Base-by-base conservation (phyloP, 2,797 vertebrate genomes). In the Ciconia nigra region DNA sequence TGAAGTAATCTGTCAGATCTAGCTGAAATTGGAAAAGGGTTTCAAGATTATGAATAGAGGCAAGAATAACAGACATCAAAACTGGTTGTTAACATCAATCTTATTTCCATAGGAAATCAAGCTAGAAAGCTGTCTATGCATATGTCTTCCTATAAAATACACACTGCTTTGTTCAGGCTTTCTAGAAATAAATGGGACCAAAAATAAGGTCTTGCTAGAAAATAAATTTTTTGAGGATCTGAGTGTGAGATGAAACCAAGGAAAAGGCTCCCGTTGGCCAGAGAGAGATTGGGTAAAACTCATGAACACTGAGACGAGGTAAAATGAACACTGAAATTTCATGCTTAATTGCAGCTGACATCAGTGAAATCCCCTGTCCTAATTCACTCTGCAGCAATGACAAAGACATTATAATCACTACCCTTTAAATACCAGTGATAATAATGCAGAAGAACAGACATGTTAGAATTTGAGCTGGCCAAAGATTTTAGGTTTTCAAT, bases 261-360 rank as follows among this genome's bases (percentile, higher is more conserved):
- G 39, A 69, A 80, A 89, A 55, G 4, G 10, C 20, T 81, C 28
- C 41, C 1, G 3, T 12, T 74, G 57, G 11, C 26, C 18, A 52
- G 35, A 63, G 11, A 54, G 22, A 42, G 2, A 71, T 77, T 73
- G 57, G 9, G 8, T 72, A 70, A 82, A 87, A 79, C 31, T 70
- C 20, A 2, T 0, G 0, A 71, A 37, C 21, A 62, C 2, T 65
- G 62, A 87, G 37, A 69, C 31, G 8, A 35, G 9, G 18, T 35
- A 58, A 91, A 89, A 87, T 13, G 39, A 89, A 90, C 84, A 67
- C 25, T 22, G 82, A 69, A 70, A 90, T 80, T 58, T 90, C 65
- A 65, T 90, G 59, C 55, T 59, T 55, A 89, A 82, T 76, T 84
- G 59, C 47, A 96, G 63, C 62, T 93, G 73, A 28, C 62, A 84